A percentile compares a stretch with the other conserved stretches of the same genome.
Conservation (phyloP, 1,140 invertebrate genomes). For the Drosophila asahinai region DNA sequence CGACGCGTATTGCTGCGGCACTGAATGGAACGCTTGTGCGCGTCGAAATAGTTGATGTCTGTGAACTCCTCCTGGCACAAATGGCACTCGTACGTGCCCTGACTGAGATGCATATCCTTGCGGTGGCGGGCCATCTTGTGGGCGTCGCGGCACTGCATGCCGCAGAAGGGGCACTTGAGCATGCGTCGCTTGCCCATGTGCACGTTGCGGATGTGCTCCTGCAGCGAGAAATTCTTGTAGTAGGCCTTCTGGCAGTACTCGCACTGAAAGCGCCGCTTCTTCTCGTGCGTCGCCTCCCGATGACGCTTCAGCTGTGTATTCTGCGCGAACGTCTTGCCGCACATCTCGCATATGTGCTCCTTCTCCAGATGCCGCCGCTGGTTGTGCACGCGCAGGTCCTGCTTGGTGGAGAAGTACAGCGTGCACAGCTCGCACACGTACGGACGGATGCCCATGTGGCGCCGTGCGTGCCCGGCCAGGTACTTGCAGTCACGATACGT, state of each 20-base stretch:
- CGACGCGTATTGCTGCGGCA: constrained; percentile 77
- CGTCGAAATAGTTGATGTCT: constrained; percentile 81
- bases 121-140: constrained; percentile 82
- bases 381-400: constrained; percentile 77
- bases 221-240: constrained; percentile 79
- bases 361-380: constrained; percentile 76
- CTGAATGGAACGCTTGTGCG: constrained; percentile 80
- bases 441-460: constrained; percentile 80
- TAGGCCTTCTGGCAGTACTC: constrained; percentile 77
- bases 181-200: constrained; percentile 80
- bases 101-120: constrained; percentile 76
- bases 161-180: constrained; percentile 78
- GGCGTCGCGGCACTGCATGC: constrained; percentile 81
- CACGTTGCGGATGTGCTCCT: constrained; percentile 80
- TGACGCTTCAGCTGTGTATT: constrained; percentile 77
- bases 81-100: constrained; percentile 69
- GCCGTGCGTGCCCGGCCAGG: constrained; percentile 74
- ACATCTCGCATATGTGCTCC: constrained; percentile 81
- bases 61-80: constrained; percentile 80
- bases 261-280: constrained; percentile 76
- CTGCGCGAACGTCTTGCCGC: constrained; percentile 78
- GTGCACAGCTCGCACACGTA: constrained; percentile 79
- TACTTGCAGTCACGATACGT: constrained; percentile 80
- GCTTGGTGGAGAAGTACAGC: constrained; percentile 78
- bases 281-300: constrained; percentile 78